Evolutionary conservation across 2,888 invertebrate genomes (phyloP).

Genomic region (Parnassius apollo): DNA sequence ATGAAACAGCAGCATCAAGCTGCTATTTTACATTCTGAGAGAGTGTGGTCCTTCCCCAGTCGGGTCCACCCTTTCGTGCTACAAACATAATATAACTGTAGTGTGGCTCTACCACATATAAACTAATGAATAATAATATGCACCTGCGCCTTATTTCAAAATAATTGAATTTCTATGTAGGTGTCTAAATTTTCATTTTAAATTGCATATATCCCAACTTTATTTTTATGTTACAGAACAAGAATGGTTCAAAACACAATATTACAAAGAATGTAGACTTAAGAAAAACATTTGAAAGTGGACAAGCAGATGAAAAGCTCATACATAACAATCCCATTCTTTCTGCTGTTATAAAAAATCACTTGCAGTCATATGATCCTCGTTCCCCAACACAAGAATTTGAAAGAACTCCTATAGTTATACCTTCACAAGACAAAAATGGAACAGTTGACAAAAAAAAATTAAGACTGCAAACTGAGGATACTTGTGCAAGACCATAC

Average conservation of each 20-base stretch:
- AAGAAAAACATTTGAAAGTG: slow-evolving; percentile 70
- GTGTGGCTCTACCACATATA: too few relatives aligned
- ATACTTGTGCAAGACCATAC: slow-evolving; percentile 32
- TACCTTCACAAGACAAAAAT: slow-evolving; percentile 50
- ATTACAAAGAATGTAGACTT: slow-evolving; percentile 76
- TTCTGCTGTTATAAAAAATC: slow-evolving; percentile 72
- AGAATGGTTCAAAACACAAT: slow-evolving; percentile 62
- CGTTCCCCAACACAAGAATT: slow-evolving; percentile 82
- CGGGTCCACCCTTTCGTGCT: too few relatives aligned
- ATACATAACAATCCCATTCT: slow-evolving; percentile 73
- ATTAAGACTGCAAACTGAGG: slow-evolving; percentile 39
- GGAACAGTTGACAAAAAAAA: slow-evolving; percentile 37
- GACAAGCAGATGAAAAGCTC: slow-evolving; percentile 59
- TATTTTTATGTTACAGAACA: slow-evolving; percentile 52
- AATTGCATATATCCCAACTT: background rate
- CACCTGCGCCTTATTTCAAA: too few relatives aligned
- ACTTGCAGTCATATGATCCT: slow-evolving; percentile 77
- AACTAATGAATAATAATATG: too few relatives aligned
- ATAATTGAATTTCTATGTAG: too few relatives aligned
- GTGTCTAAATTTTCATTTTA: too few relatives aligned
- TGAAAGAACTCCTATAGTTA: slow-evolving; percentile 80
- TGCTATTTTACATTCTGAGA: too few relatives aligned
- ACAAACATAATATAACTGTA: too few relatives aligned
- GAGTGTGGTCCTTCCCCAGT: too few relatives aligned
- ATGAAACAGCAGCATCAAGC: too few relatives aligned